phyloP scores from a whole-genome alignment of 2,113 vertebrate genomes.

The Rostratula benghalensis region DNA sequence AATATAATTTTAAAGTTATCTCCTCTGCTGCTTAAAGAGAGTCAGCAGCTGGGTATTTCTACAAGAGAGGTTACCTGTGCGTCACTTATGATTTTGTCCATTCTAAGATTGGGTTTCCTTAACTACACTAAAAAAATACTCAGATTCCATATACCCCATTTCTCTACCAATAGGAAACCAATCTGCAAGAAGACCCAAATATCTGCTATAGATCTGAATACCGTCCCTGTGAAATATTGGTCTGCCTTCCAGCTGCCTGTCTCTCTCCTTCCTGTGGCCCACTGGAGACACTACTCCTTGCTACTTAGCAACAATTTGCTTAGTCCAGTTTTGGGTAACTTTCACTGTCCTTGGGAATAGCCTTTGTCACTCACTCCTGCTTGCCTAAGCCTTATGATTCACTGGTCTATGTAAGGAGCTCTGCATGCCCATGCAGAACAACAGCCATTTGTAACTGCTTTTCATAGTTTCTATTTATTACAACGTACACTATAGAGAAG shows the following conservation, averaged over 20 bases:
- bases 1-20: not conserved
- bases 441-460: not conserved
- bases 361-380: not conserved
- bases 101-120: not conserved
- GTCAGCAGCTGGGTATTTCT: not conserved
- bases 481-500: not conserved
- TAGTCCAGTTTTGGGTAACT: not conserved
- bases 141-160: not conserved
- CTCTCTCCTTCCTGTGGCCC: not conserved
- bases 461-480: not conserved
- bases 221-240: not conserved
- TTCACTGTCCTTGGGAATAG: not conserved
- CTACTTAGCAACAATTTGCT: not conserved
- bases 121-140: not conserved
- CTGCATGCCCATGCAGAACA: not conserved
- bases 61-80: not conserved
- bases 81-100: accelerated
- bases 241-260: not conserved
- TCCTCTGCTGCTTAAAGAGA: not conserved
- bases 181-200: not conserved
- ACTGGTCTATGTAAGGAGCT: not conserved
- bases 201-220: not conserved
- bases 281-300: not conserved
- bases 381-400: not conserved
- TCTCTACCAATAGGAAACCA: not conserved